These are phyloP conservation scores for Drosophila bocki DNA, from an alignment of 1,140 invertebrate species.

Conservation along the genomic window DNA sequence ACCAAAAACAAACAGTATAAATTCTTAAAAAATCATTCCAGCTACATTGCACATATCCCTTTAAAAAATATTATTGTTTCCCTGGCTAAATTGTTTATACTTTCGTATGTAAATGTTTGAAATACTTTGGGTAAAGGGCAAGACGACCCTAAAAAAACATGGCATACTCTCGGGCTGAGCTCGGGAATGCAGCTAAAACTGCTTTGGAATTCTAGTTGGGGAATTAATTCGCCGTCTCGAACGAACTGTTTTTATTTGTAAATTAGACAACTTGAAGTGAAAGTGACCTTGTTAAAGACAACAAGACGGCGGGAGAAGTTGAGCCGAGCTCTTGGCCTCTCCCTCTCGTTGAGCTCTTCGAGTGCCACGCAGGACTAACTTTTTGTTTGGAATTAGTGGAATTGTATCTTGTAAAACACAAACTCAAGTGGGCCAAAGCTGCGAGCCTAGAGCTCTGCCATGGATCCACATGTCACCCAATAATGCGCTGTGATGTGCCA, in stretches of 20 bases:
- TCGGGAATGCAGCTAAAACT: slow-evolving; percentile 21
- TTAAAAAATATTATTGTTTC: slow-evolving; percentile 10
- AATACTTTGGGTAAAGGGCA: slow-evolving; percentile 9
- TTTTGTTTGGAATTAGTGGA: slow-evolving; percentile 80
- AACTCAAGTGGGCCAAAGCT: slow-evolving; percentile 78
- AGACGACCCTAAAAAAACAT: slow-evolving; percentile 25
- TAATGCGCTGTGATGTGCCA: slow-evolving; percentile 80
- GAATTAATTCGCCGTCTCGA: slow-evolving; percentile 28
- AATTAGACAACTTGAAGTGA: slow-evolving; percentile 48
- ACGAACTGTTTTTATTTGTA: slow-evolving; percentile 53
- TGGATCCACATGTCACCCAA: slow-evolving; percentile 76
- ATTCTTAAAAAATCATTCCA: background rate
- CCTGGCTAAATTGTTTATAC: slow-evolving; percentile 7
- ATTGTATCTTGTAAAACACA: slow-evolving; percentile 83
- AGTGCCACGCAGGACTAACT: slow-evolving; percentile 77
- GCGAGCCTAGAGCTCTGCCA: slow-evolving; percentile 73
- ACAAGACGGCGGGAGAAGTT: slow-evolving; percentile 18
- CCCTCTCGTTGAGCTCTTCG: slow-evolving; percentile 34
- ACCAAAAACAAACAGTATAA: background rate
- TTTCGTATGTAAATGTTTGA: slow-evolving; percentile 17
- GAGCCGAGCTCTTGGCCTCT: slow-evolving; percentile 17
- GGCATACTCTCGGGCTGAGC: slow-evolving; percentile 44
- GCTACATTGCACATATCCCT: background rate
- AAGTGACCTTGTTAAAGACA: slow-evolving; percentile 41
- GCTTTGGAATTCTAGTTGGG: slow-evolving; percentile 18